Evolutionary conservation across 2,797 vertebrate species (phyloP), one percentile per base, ranked within the genome.

Genomic region (Platyrinchus mystaceus): DNA sequence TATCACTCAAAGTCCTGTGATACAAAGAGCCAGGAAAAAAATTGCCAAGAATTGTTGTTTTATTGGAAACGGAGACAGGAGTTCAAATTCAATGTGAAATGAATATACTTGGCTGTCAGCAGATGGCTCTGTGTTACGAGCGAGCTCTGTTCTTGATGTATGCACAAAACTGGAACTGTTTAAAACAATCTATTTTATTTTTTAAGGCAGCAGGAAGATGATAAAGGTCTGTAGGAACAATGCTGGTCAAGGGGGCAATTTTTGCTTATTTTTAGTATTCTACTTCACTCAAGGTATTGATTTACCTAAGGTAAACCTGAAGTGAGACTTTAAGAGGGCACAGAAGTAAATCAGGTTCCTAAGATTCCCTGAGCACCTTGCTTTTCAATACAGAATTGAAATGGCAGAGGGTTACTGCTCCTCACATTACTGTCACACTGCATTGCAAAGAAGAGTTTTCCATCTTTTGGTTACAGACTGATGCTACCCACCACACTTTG

Each of bases 81-180:
- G 9, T 49, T 55, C 43, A 49, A 28, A 73, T 50, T 85, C 32
- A 52, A 19, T 60, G 56, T 58, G 32, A 56, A 78, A 60, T 39
- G 4, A 82, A 64, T 91, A 41, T 30, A 56, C 34, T 69, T 63
- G n/a, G 8, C 18, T 86, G 91, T 89, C 94, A 89, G 94, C 75
- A 96, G 93, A 75, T 92, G 95, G 94, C 95, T 95, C 86, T 89
- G 18, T 60, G 22, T 67, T 43, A 27, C 67, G 32, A 17, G 5
- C 0, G 5, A 84, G 52, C 37, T 68, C 63, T 56, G 4, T 4
- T 94, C 53, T 39, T 46, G 9, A 18, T n/a, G 19, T 15, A 36
- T 2, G 1, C 13, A 21, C 36, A 39, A 39, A 79, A 78, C 6
- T 49, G 39, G 75, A 78, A 68, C 14, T 2, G 3, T 75, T 94